A percentile compares a stretch with the other conserved stretches of the same genome.
These are phyloP conservation scores for Drosophila fulvimacula DNA, from an alignment of 2,888 invertebrate genomes.

Conservation along the genomic window DNA sequence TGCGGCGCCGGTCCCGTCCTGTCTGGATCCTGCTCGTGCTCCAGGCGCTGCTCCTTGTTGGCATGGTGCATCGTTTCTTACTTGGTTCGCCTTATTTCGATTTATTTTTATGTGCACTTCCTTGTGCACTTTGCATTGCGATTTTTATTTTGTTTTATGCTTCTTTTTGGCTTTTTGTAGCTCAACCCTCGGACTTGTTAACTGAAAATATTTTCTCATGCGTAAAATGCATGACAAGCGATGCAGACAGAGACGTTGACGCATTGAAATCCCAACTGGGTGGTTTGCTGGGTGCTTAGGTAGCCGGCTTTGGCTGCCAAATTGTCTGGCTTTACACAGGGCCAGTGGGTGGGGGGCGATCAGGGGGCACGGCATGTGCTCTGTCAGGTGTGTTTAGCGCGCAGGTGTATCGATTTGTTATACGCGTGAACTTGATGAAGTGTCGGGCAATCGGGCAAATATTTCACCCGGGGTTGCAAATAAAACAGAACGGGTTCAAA, in stretches of 20 bases:
- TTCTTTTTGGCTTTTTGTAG: constrained; percentile 15
- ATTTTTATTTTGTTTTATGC: constrained; percentile 15
- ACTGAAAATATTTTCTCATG: constrained; percentile 78
- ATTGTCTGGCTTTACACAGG: constrained; percentile 17
- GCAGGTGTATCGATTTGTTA: constrained; percentile 54
- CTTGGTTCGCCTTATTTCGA: constrained; percentile 65
- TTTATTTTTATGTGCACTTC: constrained; percentile 73
- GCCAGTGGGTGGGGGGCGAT: neutral
- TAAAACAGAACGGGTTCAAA: constrained; percentile 10
- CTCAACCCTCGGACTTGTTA: constrained; percentile 66
- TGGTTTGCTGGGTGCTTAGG: constrained; percentile 25
- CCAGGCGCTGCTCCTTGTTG: constrained; percentile 46
- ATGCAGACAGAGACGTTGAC: constrained; percentile 66
- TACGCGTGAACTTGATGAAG: constrained; percentile 49
- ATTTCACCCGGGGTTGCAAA: constrained; percentile 1
- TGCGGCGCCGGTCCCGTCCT: constrained; percentile 2
- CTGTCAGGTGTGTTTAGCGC: constrained; percentile 27
- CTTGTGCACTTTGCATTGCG: constrained; percentile 50
- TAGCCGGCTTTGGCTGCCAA: constrained; percentile 40
- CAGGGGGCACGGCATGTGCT: neutral
- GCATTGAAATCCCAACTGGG: constrained; percentile 47
- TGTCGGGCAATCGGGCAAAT: constrained; percentile 30
- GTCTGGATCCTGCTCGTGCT: neutral
- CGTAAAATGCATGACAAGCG: constrained; percentile 77
- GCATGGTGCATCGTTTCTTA: constrained; percentile 72